Conservation (phyloP, 2,888 invertebrate species). For the Andrena trimmerana region DNA sequence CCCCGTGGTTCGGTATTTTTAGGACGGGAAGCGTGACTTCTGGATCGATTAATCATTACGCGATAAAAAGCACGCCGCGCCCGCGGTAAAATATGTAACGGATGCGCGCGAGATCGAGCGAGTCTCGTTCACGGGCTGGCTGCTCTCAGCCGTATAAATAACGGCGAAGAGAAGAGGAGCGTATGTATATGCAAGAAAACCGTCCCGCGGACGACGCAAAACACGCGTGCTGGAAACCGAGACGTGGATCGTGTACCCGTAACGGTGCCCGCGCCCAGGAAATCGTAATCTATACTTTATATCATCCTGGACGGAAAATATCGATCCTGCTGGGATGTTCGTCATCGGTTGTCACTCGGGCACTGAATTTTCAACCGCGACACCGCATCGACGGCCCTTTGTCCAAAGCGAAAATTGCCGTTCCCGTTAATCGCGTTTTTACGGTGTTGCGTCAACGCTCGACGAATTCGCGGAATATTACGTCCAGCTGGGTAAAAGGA, state of each 20-base stretch:
- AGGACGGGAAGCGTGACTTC: slow-evolving; percentile 62
- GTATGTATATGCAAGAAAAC: slow-evolving; percentile 44
- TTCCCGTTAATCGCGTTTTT: slow-evolving; percentile 5
- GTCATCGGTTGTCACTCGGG: not conserved
- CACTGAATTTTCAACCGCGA: not conserved
- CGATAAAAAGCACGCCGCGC: slow-evolving; percentile 45
- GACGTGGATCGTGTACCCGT: slow-evolving; percentile 30
- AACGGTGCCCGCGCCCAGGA: slow-evolving; percentile 53
- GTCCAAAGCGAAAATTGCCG: not conserved
- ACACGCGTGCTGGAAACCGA: slow-evolving; percentile 36
- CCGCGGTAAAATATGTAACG: slow-evolving; percentile 62
- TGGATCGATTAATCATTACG: slow-evolving; percentile 77
- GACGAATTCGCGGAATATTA: slow-evolving; percentile 30
- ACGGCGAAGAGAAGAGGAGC: slow-evolving; percentile 26
- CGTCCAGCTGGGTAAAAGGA: slow-evolving; percentile 4
- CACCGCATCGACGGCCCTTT: too few relatives aligned
- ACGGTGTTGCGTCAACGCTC: slow-evolving; percentile 6
- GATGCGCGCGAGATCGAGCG: slow-evolving; percentile 55
- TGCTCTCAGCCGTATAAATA: slow-evolving; percentile 61
- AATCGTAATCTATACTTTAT: slow-evolving; percentile 71
- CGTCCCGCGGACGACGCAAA: slow-evolving; percentile 38
- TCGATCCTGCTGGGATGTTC: slow-evolving; percentile 23
- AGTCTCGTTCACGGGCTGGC: slow-evolving; percentile 35
- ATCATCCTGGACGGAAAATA: slow-evolving; percentile 57
- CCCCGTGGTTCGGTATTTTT: slow-evolving; percentile 68